Conservation (phyloP, 2,113 vertebrate species). For the Labrus mixtus region DNA sequence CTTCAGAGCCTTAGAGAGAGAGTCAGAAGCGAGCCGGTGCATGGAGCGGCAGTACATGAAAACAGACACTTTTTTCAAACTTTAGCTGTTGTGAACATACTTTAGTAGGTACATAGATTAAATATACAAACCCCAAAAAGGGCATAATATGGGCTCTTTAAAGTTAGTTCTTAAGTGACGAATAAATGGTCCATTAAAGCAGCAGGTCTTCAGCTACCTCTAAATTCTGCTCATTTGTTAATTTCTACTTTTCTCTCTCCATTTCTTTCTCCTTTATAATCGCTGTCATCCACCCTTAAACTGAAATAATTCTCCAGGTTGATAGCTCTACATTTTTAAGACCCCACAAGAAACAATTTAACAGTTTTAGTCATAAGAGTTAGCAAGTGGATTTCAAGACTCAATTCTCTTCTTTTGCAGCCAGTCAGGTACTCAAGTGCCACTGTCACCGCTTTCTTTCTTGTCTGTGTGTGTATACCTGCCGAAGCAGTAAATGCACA, state of each 20-base stretch:
- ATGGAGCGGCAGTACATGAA: too few relatives aligned
- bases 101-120: too few relatives aligned
- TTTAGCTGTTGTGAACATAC: too few relatives aligned
- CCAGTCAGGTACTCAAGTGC: constrained; percentile 49
- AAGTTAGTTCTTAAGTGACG: constrained; percentile 25
- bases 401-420: constrained; percentile 58
- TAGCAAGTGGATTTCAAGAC: constrained; percentile 45
- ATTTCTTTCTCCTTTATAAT: constrained; percentile 2
- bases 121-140: too few relatives aligned
- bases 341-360: constrained; percentile 48
- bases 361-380: constrained; percentile 59
- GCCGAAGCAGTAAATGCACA: constrained; percentile 25
- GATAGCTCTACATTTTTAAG: constrained; percentile 39
- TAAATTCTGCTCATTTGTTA: constrained; percentile 33
- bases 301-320: constrained; percentile 25
- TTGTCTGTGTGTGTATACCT: constrained; percentile 43
- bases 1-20: too few relatives aligned
- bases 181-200: constrained; percentile 10
- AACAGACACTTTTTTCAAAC: too few relatives aligned
- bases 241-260: constrained; percentile 4
- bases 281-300: constrained; percentile 14
- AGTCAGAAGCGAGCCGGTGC: too few relatives aligned
- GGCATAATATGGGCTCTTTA: too few relatives aligned
- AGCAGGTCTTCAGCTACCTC: constrained; percentile 10
- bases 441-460: constrained; percentile 41